These are phyloP conservation scores for Dendrolimus punctatus DNA, from an alignment of 1,140 invertebrate species.

Conservation along the genomic window DNA sequence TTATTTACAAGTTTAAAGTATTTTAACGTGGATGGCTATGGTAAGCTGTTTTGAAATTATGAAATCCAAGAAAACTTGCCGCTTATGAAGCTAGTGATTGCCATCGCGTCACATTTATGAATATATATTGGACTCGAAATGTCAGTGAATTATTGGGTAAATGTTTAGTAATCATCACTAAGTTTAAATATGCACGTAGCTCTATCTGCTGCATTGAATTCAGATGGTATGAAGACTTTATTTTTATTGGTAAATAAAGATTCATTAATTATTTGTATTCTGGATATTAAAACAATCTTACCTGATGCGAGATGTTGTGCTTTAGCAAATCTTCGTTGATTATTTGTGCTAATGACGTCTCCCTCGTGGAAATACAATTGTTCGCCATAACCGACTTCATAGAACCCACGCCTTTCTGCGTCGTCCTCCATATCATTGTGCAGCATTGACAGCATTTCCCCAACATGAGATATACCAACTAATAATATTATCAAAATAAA, in stretches of 20 bases:
- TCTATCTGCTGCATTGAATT: too few species aligned
- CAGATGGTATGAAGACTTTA: too few species aligned
- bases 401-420: constrained; percentile 51
- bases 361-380: constrained; percentile 48
- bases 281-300: constrained; percentile 16
- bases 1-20: too few species aligned
- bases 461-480: constrained; percentile 58
- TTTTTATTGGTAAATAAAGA: not conserved
- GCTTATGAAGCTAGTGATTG: too few species aligned
- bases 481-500: constrained; percentile 59
- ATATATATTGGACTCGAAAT: too few species aligned
- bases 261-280: not conserved
- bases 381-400: constrained; percentile 43
- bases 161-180: too few species aligned
- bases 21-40: too few species aligned
- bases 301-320: constrained; percentile 57
- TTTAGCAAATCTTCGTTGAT: constrained; percentile 54
- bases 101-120: too few species aligned
- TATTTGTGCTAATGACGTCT: constrained; percentile 54
- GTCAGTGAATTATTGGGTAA: too few species aligned
- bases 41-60: too few species aligned
- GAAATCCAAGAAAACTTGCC: too few species aligned
- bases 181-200: too few species aligned
- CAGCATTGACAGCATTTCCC: constrained; percentile 55
- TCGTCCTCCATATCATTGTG: constrained; percentile 63